These are phyloP conservation scores for Gasterosteus nipponicus DNA, from an alignment of 2,113 vertebrate species.

Conservation along the genomic window DNA sequence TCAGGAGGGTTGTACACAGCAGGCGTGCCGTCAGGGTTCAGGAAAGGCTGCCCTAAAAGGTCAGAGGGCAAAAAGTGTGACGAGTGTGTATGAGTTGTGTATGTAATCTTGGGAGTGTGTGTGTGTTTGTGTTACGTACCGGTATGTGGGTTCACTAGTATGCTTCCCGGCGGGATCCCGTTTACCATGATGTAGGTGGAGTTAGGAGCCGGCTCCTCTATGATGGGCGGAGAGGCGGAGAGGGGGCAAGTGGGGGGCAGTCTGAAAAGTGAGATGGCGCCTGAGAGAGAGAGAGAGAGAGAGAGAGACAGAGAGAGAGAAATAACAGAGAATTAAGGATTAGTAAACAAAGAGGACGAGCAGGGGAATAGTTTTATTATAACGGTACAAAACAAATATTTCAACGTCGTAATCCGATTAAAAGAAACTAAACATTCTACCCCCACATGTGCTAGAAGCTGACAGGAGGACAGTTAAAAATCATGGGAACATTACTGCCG, in stretches of 20 bases:
- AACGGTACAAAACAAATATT: slow-evolving; percentile 16
- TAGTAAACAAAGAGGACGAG: slow-evolving; percentile 1
- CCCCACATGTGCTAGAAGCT: slow-evolving; percentile 23
- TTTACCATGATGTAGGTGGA: slow-evolving; percentile 91
- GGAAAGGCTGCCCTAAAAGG: slow-evolving; percentile 91
- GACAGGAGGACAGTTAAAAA: background rate
- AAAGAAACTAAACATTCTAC: background rate
- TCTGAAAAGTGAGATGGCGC: slow-evolving; percentile 85
- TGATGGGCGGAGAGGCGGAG: slow-evolving; percentile 72
- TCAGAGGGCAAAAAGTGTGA: slow-evolving; percentile 13
- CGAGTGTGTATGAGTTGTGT: slow-evolving; percentile 6
- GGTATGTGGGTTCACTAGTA: slow-evolving; percentile 94
- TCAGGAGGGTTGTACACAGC: slow-evolving; percentile 93
- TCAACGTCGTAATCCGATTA: slow-evolving; percentile 11
- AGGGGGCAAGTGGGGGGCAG: slow-evolving; percentile 71
- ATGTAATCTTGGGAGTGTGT: background rate
- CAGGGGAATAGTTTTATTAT: slow-evolving; percentile 11
- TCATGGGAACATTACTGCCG: background rate
- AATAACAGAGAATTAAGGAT: background rate
- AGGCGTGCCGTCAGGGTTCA: slow-evolving; percentile 94
- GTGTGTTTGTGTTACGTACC: slow-evolving; percentile 75
- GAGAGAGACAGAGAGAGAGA: slow-evolving; percentile 82
- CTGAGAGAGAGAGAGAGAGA: slow-evolving; percentile 81
- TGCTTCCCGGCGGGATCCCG: slow-evolving; percentile 93
- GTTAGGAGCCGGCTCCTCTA: slow-evolving; percentile 75